A percentile compares a stretch with the other conserved stretches of the same genome.
These are phyloP conservation scores for Oryzias sinensis DNA, from an alignment of 2,797 vertebrate species.

Conservation along the genomic window DNA sequence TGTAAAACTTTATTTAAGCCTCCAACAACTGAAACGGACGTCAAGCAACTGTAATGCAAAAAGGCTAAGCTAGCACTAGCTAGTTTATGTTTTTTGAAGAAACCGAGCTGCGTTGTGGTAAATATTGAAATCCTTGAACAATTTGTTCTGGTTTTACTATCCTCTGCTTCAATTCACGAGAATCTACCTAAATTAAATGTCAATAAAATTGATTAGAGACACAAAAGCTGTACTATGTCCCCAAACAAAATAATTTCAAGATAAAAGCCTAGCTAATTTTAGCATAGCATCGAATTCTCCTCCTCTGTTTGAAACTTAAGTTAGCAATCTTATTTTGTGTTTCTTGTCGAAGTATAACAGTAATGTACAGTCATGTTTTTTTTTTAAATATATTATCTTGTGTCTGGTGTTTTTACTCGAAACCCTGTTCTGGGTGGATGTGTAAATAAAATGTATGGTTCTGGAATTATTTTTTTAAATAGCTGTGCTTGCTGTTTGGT, in stretches of 20 bases:
- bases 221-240: background rate
- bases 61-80: conserved; percentile 60
- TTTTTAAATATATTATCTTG: no score
- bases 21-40: background rate
- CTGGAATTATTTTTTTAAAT: no score
- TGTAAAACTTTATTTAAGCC: background rate
- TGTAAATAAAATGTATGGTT: no score
- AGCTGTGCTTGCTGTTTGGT: background rate
- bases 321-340: conserved; percentile 4
- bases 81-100: conserved; percentile 15
- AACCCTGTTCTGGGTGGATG: no score
- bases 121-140: conserved; percentile 5
- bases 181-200: fast-evolving
- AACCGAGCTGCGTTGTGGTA: conserved; percentile 7
- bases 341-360: background rate
- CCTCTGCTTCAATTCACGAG: background rate
- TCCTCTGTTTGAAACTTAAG: conserved; percentile 1
- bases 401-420: no score
- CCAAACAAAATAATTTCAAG: background rate
- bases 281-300: conserved; percentile 27
- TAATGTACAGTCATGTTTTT: no score
- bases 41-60: conserved; percentile 7
- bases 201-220: fast-evolving
- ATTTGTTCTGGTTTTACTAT: no score
- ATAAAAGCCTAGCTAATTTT: conserved; percentile 43